Evolutionary conservation across 1,140 invertebrate species (phyloP).

Genomic region (Anastrepha obliqua): DNA sequence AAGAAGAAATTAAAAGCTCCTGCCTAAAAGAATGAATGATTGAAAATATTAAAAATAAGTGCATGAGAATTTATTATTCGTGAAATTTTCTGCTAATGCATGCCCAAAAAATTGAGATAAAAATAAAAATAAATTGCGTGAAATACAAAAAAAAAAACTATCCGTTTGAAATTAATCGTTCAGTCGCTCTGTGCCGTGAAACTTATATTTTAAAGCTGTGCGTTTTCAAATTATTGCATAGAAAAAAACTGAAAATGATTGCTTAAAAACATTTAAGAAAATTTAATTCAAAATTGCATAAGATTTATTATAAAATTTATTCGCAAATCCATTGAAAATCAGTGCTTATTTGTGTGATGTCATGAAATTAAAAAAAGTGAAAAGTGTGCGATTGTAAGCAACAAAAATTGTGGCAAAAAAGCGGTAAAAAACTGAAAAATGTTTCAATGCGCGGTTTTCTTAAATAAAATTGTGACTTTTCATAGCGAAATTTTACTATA

Average conservation of each 20-base stretch:
- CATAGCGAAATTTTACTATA: no score
- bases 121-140: no score
- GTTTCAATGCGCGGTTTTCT: background rate
- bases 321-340: slow-evolving; percentile 42
- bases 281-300: background rate
- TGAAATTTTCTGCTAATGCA: background rate
- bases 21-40: background rate
- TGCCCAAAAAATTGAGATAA: background rate
- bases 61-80: background rate
- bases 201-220: background rate
- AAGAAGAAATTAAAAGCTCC: background rate
- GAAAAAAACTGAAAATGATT: background rate
- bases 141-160: background rate
- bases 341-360: background rate
- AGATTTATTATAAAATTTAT: slow-evolving; percentile 24
- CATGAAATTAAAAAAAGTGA: background rate
- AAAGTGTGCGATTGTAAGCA: background rate
- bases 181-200: no score
- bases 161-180: background rate
- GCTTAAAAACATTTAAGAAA: slow-evolving; percentile 40
- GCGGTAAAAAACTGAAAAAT: background rate
- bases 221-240: background rate
- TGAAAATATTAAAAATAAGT: background rate
- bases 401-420: background rate
- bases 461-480: background rate